A percentile compares a stretch with the other conserved stretches of the same genome.
Conservation (phyloP, 2,797 vertebrate species). For the Podarcis siculus region DNA sequence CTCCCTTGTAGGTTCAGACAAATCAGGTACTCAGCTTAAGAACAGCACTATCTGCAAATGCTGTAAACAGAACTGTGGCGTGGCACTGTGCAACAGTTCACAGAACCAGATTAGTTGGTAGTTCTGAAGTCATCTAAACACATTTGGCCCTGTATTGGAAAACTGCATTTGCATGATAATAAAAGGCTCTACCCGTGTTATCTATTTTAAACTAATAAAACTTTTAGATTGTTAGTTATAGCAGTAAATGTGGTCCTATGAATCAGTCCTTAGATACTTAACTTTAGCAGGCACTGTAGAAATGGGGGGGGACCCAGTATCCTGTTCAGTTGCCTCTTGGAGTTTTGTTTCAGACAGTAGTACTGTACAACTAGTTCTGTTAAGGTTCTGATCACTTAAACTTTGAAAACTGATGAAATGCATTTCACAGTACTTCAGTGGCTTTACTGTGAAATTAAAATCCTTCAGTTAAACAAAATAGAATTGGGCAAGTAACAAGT, state of each 20-base stretch:
- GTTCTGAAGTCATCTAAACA: background rate
- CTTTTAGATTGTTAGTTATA: background rate
- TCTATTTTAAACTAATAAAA: background rate
- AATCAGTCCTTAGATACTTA: background rate
- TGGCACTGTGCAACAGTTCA: background rate
- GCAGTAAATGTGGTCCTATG: background rate
- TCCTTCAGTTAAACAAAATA: constrained; percentile 27
- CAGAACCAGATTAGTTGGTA: background rate
- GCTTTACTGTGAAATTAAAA: constrained; percentile 7
- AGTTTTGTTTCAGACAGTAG: background rate
- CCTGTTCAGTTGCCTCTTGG: background rate
- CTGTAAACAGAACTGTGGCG: background rate
- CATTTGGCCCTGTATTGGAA: background rate
- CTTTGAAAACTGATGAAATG: constrained; percentile 30
- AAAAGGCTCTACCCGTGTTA: background rate
- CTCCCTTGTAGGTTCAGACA: no score
- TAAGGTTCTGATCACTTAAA: background rate
- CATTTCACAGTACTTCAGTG: background rate
- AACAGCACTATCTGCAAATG: background rate
- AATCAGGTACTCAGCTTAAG: background rate
- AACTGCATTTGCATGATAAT: background rate
- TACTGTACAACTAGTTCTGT: background rate
- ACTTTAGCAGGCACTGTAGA: background rate
- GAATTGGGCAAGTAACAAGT: constrained; percentile 31
- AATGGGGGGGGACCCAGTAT: constrained; percentile 17